Conservation (phyloP, 92 coral and sea anemone species). For the Montipora capitata region DNA sequence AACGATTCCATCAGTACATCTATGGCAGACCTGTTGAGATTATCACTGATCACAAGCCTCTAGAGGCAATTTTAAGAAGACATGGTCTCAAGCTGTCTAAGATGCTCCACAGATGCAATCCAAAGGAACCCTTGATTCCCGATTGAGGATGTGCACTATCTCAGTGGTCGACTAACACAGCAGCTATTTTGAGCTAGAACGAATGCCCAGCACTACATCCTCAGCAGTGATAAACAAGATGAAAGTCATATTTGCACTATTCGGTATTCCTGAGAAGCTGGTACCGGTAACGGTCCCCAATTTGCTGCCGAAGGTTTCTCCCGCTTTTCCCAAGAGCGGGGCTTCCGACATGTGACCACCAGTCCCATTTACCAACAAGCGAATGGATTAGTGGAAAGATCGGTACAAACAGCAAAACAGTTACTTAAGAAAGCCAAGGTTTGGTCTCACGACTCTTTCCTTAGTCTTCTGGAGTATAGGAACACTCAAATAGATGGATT, state of each 20-base stretch:
- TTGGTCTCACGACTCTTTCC: too few species aligned
- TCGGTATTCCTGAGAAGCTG: conserved; percentile 29
- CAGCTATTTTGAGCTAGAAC: conserved; percentile 6
- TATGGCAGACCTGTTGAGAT: background rate
- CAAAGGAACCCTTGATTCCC: background rate
- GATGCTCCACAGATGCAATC: background rate
- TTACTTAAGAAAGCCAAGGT: too few species aligned
- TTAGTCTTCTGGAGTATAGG: too few species aligned
- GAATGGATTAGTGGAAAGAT: too few species aligned
- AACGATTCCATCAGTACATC: conserved; percentile 29
- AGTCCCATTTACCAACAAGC: too few species aligned
- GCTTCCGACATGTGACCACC: too few species aligned
- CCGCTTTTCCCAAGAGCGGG: too few species aligned
- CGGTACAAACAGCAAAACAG: too few species aligned
- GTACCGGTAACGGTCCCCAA: too few species aligned
- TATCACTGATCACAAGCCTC: conserved; percentile 20
- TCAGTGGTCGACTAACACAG: conserved; percentile 10
- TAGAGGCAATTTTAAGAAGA: conserved; percentile 16
- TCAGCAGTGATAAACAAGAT: background rate
- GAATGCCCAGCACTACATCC: background rate
- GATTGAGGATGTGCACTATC: background rate
- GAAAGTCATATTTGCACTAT: background rate
- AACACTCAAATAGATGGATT: too few species aligned
- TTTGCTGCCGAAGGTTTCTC: background rate
- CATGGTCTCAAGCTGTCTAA: conserved; percentile 14